Base-by-base conservation (phyloP, 2,888 invertebrate species). In the Pycnomerus fuliginosus region DNA sequence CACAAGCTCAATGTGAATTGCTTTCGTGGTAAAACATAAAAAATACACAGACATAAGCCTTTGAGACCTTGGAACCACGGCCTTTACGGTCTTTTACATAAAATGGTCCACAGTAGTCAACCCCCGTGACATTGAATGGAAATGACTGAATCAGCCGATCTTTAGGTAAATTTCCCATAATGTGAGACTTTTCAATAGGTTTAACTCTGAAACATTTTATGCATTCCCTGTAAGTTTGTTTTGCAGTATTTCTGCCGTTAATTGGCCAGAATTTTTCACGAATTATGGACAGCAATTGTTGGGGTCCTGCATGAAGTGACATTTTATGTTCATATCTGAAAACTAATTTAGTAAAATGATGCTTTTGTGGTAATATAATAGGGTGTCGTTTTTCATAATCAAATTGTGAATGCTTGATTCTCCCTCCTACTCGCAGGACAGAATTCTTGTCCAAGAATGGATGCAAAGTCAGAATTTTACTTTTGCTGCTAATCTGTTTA, bases 61-160 rank as follows among this genome's bases (percentile, higher is more conserved):
- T 34, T 2, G 23, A 7, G 8, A 5, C n/a, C 3, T 4, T 22
- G 10, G 3, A 8, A 10, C 23, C 23, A 3, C 34, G 2, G 3
- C 13, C 20, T 10, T 23, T 22, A 3, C 23, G n/a, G 12, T 34
- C 34, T 34, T 34, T 34, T 34, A 34, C 16, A 13, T 11, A 11
- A 16, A 14, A 30, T 3, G 30, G 30, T 4, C 30, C 30, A 3
- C n/a, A 7, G 14, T 30, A 30, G 14, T 30, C 34, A 3, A 34
- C 23, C 2, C 20, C 34, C 2, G 23, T 11, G 2, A 12, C 14
- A 11, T 3, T 12, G 13, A 34, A 34, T 3, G 34, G 34, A 3
- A 8, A 2, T 2, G 2, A 3, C 2, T 3, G 2, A 2, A 3
- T 20, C 7, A 22, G 11, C n/a, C 34, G 20, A 2, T 22, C 23